Percentiles rank a stretch among this genome's conserved stretches.
Conservation (phyloP, 1,140 invertebrate species). For the Trichonephila clavata region DNA sequence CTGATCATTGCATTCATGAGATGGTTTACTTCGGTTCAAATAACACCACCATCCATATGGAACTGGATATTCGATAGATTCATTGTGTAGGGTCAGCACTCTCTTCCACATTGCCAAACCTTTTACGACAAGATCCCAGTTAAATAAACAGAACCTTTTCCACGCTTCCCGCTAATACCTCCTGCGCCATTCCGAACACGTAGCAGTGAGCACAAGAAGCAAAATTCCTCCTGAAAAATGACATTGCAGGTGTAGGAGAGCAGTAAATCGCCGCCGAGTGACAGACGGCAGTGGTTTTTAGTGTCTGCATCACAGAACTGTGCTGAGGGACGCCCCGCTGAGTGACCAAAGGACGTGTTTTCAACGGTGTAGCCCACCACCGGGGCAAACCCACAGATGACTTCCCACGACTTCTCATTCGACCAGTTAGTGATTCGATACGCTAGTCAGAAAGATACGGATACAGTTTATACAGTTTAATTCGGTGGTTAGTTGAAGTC, state of each 20-base stretch:
- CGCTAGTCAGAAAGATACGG: no score
- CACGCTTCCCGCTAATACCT: neutral
- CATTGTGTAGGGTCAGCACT: neutral
- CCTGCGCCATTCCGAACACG: neutral
- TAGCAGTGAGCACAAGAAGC: neutral
- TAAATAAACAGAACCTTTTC: slow-evolving; percentile 2
- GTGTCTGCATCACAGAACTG: neutral
- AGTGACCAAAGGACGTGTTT: slow-evolving; percentile 21
- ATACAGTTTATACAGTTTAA: no score
- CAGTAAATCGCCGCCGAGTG: slow-evolving; percentile 13
- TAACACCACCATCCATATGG: no score
- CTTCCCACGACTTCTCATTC: neutral
- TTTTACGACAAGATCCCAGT: neutral
- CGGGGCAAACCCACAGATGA: neutral
- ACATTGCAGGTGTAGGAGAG: neutral
- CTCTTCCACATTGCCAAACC: neutral
- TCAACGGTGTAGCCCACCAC: neutral
- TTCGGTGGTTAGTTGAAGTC: no score
- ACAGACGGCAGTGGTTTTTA: neutral
- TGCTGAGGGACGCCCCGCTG: neutral
- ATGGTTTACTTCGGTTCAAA: no score
- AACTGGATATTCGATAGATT: no score
- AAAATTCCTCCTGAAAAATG: slow-evolving; percentile 15
- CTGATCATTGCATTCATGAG: no score
- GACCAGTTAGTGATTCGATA: neutral